Conservation (phyloP, 2,888 invertebrate species). For the Xanthia icteritia region DNA sequence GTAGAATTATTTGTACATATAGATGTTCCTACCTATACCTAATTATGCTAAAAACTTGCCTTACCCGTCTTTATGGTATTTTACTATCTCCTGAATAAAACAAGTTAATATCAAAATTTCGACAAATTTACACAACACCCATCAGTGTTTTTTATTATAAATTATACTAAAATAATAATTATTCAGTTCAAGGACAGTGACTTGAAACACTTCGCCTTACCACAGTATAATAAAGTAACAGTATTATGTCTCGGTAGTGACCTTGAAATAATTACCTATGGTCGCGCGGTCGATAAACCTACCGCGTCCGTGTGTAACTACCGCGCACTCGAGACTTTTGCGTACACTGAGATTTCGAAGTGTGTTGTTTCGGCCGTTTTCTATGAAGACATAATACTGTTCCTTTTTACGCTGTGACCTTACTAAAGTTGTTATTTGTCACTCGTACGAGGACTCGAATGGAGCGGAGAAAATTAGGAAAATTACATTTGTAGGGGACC, state of each 20-base stretch:
- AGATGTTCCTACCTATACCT: neutral
- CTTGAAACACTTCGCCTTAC: neutral
- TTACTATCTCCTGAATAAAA: neutral
- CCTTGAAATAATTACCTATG: no score
- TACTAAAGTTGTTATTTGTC: neutral
- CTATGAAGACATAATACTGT: no score
- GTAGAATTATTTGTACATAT: neutral
- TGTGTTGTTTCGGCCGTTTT: no score
- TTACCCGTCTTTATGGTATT: neutral
- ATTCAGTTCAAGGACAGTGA: slow-evolving; percentile 9
- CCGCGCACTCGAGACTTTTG: no score
- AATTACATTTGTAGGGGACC: slow-evolving; percentile 12
- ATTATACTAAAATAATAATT: slow-evolving; percentile 9
- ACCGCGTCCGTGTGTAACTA: no score
- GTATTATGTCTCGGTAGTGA: no score
- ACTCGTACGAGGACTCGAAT: neutral
- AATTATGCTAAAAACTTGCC: neutral
- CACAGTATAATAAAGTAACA: neutral
- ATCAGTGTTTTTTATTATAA: slow-evolving; percentile 7
- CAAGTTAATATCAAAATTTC: slow-evolving; percentile 3
- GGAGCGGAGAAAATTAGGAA: slow-evolving; percentile 15
- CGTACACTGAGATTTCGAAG: no score
- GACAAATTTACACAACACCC: neutral
- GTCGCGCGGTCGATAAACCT: no score
- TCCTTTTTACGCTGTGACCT: neutral